phyloP scores from a whole-genome alignment of 2,888 invertebrate species.

The Laspeyria flexula region DNA sequence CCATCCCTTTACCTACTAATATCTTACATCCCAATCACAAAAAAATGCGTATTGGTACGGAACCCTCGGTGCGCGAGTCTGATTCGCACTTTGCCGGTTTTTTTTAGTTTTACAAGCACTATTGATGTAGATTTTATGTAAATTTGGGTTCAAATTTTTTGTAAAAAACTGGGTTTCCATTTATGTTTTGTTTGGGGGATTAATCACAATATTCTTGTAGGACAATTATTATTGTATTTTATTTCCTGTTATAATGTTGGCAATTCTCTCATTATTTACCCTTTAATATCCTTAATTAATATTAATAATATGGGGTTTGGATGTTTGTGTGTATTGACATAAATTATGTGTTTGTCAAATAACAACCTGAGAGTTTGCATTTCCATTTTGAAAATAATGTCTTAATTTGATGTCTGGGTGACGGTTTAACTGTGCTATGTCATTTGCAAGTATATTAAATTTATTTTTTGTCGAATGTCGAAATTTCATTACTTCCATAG shows the following conservation, averaged over 20 bases:
- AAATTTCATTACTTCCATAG: not conserved
- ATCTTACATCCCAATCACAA: too few relatives aligned
- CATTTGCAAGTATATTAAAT: conserved; percentile 71
- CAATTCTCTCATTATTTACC: not conserved
- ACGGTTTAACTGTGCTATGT: conserved; percentile 67
- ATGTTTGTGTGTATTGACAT: conserved; percentile 33
- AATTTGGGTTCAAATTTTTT: conserved; percentile 9
- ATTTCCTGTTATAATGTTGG: not conserved
- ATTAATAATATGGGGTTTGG: conserved; percentile 14
- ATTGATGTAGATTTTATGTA: conserved; percentile 5
- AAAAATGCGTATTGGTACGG: too few relatives aligned
- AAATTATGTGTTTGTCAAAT: conserved; percentile 34
- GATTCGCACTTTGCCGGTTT: too few relatives aligned
- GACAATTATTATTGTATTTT: not conserved
- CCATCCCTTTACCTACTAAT: too few relatives aligned
- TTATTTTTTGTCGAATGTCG: not conserved
- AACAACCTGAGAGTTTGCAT: conserved; percentile 48
- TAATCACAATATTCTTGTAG: not conserved
- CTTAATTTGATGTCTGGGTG: conserved; percentile 78
- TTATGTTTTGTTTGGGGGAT: not conserved
- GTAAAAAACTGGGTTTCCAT: not conserved
- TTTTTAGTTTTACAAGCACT: conserved; percentile 16
- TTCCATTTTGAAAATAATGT: conserved; percentile 42
- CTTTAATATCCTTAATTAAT: conserved; percentile 7
- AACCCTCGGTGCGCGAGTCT: too few relatives aligned